Evolutionary conservation across 2,113 vertebrate genomes (phyloP), one percentile per base, ranked within the genome.

Genomic region (Typhlomys cinereus): DNA sequence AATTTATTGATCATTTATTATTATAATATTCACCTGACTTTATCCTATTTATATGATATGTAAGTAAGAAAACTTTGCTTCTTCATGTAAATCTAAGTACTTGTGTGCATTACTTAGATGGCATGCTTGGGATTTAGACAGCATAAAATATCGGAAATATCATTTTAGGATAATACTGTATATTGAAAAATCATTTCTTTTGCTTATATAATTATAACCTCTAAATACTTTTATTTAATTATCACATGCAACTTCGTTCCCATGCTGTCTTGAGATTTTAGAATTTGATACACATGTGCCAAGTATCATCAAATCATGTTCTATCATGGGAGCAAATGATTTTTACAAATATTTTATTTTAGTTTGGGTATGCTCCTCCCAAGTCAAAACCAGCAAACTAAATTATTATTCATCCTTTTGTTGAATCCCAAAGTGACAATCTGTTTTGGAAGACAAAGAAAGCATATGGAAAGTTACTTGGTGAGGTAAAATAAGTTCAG

Each of bases 271-370:
- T 88, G 92, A 97, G 90, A 80, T 85, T 79, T 83, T 76, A n/a
- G 52, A 73, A 96, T 73, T 21, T 96, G 50, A 83, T 3, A 9
- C 44, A 93, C 15, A 93, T 91, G 97, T 97, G 15, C 62, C 92
- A 97, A 96, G 36, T 95, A 96, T 96, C 44, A 79, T 90, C 95
- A 96, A 85, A 94, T 95, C 89, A 96, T 96, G 96, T 97, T 96
- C 93, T 94, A 66, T 61, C 21, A 76, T 9, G 93, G 87, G 96
- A 97, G 84, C 0, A 34, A 86, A 90, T 94, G 94, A 9, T 79
- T 78, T 97, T 96, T 96, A 89, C 94, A 98, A 96, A 96, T 96
- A 97, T 71, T 95, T 88, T 44, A 89, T 93, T 97, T 97, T 89
- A 91, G 64, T 44, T 85, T 96, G 29, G 67, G 52, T 81, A 62